Conservation (phyloP, 2,888 invertebrate genomes). For the Deilephila porcellus region DNA sequence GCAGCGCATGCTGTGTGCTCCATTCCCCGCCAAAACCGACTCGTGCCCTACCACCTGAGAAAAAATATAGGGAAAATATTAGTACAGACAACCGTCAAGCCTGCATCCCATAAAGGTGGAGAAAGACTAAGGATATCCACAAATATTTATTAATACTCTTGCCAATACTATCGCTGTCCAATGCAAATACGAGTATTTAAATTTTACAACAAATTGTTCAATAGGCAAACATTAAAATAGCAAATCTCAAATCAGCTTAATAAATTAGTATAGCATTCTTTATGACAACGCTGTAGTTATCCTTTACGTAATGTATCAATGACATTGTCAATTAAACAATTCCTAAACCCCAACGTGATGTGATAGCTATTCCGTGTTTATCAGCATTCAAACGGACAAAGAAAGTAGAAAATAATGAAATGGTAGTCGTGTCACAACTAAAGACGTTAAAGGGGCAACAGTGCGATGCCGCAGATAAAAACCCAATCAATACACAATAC, state of each 20-base stretch:
- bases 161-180: too few species aligned
- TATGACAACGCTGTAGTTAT: too few species aligned
- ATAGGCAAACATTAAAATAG: too few species aligned
- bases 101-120: too few species aligned
- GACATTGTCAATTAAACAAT: background rate
- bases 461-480: constrained; percentile 38
- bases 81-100: too few species aligned
- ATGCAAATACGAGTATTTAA: too few species aligned
- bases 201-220: too few species aligned
- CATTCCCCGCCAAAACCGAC: constrained; percentile 89
- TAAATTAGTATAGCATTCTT: background rate
- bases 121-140: too few species aligned
- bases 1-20: constrained; percentile 73
- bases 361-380: background rate
- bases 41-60: constrained; percentile 93
- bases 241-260: too few species aligned
- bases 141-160: too few species aligned
- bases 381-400: background rate
- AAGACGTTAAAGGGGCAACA: constrained; percentile 31
- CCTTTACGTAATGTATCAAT: too few species aligned
- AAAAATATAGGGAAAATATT: background rate
- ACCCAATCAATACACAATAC: constrained; percentile 58
- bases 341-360: background rate
- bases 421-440: background rate
- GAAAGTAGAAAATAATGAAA: background rate